Evolutionary conservation across 2,113 vertebrate genomes (phyloP).

Genomic region (Sebastes schlegelii): DNA sequence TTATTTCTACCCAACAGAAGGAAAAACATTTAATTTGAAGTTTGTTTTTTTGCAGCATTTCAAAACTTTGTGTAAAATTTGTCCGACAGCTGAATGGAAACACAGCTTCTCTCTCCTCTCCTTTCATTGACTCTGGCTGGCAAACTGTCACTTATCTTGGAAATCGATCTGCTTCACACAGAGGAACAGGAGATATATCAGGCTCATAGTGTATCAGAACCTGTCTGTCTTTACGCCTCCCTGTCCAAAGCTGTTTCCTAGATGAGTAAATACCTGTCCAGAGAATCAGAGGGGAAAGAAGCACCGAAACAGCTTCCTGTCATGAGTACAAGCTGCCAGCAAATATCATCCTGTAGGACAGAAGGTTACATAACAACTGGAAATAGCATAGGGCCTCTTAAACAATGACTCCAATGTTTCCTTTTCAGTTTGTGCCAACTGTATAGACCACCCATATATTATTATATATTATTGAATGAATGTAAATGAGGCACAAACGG

Average conservation of each 20-base stretch:
- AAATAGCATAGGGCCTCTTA: conserved; percentile 30
- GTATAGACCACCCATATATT: neutral
- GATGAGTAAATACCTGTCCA: conserved; percentile 55
- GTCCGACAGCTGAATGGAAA: neutral
- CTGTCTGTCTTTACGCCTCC: conserved; percentile 8
- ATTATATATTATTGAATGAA: neutral
- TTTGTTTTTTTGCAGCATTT: neutral
- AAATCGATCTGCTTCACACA: conserved; percentile 48
- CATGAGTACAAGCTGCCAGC: conserved; percentile 25
- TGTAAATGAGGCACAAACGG: no score
- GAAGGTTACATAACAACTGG: conserved; percentile 51
- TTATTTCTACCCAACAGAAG: neutral
- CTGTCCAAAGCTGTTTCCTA: conserved; percentile 19
- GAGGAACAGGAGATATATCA: conserved; percentile 46
- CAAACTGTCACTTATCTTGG: conserved; percentile 46
- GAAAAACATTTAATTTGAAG: neutral
- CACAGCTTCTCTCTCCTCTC: conserved; percentile 2
- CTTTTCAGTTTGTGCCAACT: neutral
- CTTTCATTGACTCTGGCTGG: neutral
- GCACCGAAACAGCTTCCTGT: conserved; percentile 15
- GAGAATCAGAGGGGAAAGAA: conserved; percentile 4
- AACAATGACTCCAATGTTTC: conserved; percentile 41
- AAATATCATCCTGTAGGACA: conserved; percentile 26
- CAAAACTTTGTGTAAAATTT: neutral
- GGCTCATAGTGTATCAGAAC: conserved; percentile 40